Base-by-base conservation (phyloP, 1,140 invertebrate species). In the Plectus sambesii region DNA sequence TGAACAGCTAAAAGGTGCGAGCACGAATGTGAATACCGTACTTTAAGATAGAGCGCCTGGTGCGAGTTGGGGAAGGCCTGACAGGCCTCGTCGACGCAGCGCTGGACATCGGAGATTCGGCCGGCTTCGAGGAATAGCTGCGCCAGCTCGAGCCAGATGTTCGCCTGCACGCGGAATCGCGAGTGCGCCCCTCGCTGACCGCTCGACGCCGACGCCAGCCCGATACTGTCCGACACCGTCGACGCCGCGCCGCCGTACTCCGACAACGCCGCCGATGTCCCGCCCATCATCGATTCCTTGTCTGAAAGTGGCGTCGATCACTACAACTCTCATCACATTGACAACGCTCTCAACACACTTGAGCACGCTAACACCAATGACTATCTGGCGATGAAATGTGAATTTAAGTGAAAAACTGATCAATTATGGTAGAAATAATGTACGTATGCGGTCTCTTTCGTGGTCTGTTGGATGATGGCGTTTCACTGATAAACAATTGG, bases 21-120 rank as follows among this genome's bases (percentile, higher is more conserved):
- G n/a, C n/a, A n/a, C n/a, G n/a, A n/a, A n/a, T n/a, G 1, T 17
- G 3, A 12, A 4, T 26, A 44, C n/a, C 1, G n/a, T 12, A 58
- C 61, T 55, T 66, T 68, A 15, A 69, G 46, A 44, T 66, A 69
- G 39, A 69, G 44, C 17, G 62, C 66, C 29, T 69, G 66, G 38
- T 64, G 51, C 6, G 66, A 67, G 29, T 62, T 53, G 12, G 66
- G 66, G 36, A 67, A 68, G 29, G 62, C 38, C 17, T 37, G 42
- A 25, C 58, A 62, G 2, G 63, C 64, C 51, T 69, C 63, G 41
- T 66, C 66, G 9, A 67, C 61, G 38, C 67, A 69, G 22, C 49
- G 38, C 17, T 61, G 59, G 1, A 67, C 44, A 24, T 67, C 64
- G 5, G 42, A 22, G 19, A 58, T 43, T 9, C 54, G 49, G n/a